These are phyloP conservation scores for Micronycteris hirsuta DNA, from an alignment of 2,113 vertebrate species.

Conservation along the genomic window DNA sequence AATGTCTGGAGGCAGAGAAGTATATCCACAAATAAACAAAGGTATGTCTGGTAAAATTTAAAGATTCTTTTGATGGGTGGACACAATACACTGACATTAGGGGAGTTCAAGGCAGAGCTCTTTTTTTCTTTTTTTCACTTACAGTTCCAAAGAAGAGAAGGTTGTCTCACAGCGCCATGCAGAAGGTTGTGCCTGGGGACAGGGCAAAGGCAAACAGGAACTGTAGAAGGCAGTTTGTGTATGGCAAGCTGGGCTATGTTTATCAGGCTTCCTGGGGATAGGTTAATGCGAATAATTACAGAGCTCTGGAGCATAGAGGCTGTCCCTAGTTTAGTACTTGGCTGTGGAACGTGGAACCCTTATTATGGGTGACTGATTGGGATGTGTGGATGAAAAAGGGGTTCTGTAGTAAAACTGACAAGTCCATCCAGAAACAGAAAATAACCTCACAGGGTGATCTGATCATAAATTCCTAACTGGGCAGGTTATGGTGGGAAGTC, in stretches of 20 bases:
- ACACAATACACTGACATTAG: background rate
- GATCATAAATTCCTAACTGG: background rate
- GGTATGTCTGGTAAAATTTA: background rate
- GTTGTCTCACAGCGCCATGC: rapidly evolving
- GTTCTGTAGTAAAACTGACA: background rate
- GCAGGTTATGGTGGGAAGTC: background rate
- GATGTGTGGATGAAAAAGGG: background rate
- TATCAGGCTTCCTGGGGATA: background rate
- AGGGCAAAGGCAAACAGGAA: background rate
- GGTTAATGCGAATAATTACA: background rate
- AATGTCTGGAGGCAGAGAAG: background rate
- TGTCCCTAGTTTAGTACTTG: background rate
- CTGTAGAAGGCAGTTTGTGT: background rate
- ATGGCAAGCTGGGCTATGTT: background rate
- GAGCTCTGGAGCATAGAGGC: background rate
- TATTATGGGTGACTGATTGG: background rate
- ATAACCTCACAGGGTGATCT: background rate
- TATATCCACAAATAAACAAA: background rate
- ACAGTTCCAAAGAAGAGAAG: background rate
- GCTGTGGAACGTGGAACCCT: background rate
- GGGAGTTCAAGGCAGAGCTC: background rate
- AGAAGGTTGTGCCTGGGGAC: background rate
- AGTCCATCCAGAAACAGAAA: too few species aligned
- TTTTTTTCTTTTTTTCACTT: background rate
- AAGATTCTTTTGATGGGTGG: background rate